These are phyloP conservation scores for Rutilus rutilus DNA, from an alignment of 2,113 vertebrate genomes.

Conservation along the genomic window DNA sequence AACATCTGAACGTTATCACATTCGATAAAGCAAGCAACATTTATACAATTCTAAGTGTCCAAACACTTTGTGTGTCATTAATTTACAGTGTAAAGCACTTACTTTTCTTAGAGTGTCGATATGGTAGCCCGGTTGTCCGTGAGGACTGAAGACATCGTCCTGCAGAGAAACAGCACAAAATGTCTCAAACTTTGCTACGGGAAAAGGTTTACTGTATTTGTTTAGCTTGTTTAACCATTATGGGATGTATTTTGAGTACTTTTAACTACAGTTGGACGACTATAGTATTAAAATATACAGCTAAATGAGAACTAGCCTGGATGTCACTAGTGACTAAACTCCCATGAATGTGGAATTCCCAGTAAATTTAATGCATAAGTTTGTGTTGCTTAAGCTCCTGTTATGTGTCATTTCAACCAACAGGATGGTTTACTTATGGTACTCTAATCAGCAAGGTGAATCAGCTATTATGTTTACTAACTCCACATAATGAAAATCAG, in stretches of 20 bases:
- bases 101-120: constrained; percentile 89
- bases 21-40: not conserved
- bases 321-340: not conserved
- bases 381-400: not conserved
- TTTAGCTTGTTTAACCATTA: not conserved
- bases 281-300: not conserved
- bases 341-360: not conserved
- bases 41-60: not conserved
- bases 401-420: not conserved
- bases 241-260: not conserved
- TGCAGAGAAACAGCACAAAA: constrained; percentile 62
- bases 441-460: not conserved
- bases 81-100: constrained; percentile 44
- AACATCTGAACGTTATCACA: not conserved
- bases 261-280: not conserved
- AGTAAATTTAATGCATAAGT: not conserved
- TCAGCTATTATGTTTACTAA: not conserved
- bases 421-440: not conserved
- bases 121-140: constrained; percentile 83
- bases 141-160: constrained; percentile 85
- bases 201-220: not conserved
- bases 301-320: not conserved
- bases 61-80: not conserved
- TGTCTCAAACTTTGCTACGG: not conserved
- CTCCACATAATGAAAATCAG: not conserved